Base-by-base conservation (phyloP, 2,113 vertebrate genomes). In the Tychaedon coryphoeus region DNA sequence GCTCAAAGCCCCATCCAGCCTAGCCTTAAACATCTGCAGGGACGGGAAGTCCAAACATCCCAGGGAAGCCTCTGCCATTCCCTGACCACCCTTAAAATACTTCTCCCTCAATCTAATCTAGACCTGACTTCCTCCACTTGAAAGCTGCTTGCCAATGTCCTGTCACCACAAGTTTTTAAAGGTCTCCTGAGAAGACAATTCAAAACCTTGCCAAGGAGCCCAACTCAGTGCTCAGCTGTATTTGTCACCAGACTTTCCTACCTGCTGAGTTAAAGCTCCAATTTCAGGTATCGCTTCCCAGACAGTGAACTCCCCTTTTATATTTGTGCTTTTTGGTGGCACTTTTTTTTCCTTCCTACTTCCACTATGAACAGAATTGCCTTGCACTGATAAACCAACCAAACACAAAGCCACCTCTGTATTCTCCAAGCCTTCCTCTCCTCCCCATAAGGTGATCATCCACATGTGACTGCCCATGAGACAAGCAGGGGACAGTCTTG, bases 401-500 rank as follows among this genome's bases (percentile, higher is more conserved):
- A 9, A 4, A 14, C 10, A 60, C 51, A 75, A 77, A 87, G 58
- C 16, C 23, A 24, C 36, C 26, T 64, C 8, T 3, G 4, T 45
- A 87, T 64, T 56, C 40, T 57, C 33, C 50, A 65, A 7, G 2
- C 20, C 28, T 58, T 45, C 13, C 23, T 12, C 31, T 64, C 33
- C 43, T 42, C 13, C 8, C 29, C 6, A 3, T 1, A 3, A 38
- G 25, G 28, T 15, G 40, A n/a, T 16, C 7, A 7, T 18, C 29
- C 28, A 6, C 2, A 4, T 0, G 2, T 5, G 12, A 12, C 9
- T 17, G 40, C 36, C 12, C 1, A 2, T 7, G 38, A 45, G 31
- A 42, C 14, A 45, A 38, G 38, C 29, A 17, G 58, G 29, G 51
- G 11, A 34, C 24, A 67, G 43, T 13, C 38, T 5, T 26, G 69